Percentiles rank a stretch among this genome's conserved stretches.
phyloP scores from a whole-genome alignment of 2,113 vertebrate species.

The Grallaria varia region DNA sequence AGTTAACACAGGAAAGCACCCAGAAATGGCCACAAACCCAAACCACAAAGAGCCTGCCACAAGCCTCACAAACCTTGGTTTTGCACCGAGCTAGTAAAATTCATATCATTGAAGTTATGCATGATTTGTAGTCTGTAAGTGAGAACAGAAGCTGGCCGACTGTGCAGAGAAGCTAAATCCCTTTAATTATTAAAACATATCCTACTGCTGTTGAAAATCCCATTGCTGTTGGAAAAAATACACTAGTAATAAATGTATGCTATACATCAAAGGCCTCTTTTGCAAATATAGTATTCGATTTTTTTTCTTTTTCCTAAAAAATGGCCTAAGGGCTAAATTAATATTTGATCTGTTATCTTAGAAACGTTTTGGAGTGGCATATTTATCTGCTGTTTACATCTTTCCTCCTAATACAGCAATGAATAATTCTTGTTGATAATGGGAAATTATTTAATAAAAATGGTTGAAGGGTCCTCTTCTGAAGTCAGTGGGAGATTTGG shows the following conservation, averaged over 20 bases:
- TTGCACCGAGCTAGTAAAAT: background rate
- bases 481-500: background rate
- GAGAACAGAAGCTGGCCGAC: slow-evolving; percentile 49
- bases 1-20: background rate
- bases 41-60: background rate
- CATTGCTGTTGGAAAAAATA: background rate
- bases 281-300: background rate
- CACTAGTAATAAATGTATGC: slow-evolving; percentile 28
- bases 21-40: slow-evolving; percentile 28
- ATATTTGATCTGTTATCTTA: slow-evolving; percentile 40
- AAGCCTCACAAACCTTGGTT: background rate
- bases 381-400: slow-evolving; percentile 56
- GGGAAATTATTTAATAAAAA: slow-evolving; percentile 34
- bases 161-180: slow-evolving; percentile 31
- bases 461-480: background rate
- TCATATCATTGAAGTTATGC: background rate
- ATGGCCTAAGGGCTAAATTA: background rate
- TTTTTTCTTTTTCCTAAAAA: background rate
- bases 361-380: slow-evolving; percentile 12
- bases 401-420: slow-evolving; percentile 18
- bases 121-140: slow-evolving; percentile 52
- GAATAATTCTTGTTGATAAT: slow-evolving; percentile 38
- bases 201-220: slow-evolving; percentile 51
- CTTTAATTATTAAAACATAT: slow-evolving; percentile 65
- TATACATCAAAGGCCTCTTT: slow-evolving; percentile 41